A percentile compares a stretch with the other conserved stretches of the same genome.
These are phyloP conservation scores for Caenorhabditis afra DNA, from an alignment of 2,888 invertebrate species.

Conservation along the genomic window DNA sequence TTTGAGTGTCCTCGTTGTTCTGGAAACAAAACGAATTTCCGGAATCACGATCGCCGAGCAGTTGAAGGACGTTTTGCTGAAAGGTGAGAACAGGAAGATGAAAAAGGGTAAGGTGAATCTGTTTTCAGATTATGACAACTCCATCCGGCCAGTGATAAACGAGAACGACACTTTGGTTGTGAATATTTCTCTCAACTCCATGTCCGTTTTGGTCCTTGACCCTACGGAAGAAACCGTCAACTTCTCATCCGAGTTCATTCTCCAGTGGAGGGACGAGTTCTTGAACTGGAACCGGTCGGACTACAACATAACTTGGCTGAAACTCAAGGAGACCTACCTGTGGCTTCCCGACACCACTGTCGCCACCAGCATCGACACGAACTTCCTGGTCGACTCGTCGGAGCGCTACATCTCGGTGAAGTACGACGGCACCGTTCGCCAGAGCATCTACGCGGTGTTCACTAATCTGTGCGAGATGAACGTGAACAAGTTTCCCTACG, in stretches of 20 bases:
- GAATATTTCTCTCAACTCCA: constrained; percentile 55
- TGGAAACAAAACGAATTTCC: not conserved
- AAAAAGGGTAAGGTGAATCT: too few relatives aligned
- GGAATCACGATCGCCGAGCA: constrained; percentile 46
- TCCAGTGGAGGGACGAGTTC: constrained; percentile 66
- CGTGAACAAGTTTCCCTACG: constrained; percentile 69
- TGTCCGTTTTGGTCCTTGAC: constrained; percentile 55
- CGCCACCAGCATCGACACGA: constrained; percentile 64
- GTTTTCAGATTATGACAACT: constrained; percentile 56
- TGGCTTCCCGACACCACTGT: constrained; percentile 69
- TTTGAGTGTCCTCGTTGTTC: not conserved
- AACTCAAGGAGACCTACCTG: constrained; percentile 63
- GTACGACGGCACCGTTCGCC: constrained; percentile 61
- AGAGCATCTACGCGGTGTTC: constrained; percentile 65
- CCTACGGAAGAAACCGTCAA: constrained; percentile 66
- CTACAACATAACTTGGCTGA: constrained; percentile 64
- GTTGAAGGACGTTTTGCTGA: constrained; percentile 39
- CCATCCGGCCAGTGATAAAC: constrained; percentile 60
- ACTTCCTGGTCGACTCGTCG: constrained; percentile 49
- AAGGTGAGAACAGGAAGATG: constrained; percentile 10
- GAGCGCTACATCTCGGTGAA: constrained; percentile 63
- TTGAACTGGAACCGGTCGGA: constrained; percentile 61
- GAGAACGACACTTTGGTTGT: constrained; percentile 52
- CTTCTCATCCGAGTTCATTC: constrained; percentile 67
- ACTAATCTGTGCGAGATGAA: constrained; percentile 70